Conservation (phyloP, 2,888 invertebrate genomes). For the Micropterix aruncella region DNA sequence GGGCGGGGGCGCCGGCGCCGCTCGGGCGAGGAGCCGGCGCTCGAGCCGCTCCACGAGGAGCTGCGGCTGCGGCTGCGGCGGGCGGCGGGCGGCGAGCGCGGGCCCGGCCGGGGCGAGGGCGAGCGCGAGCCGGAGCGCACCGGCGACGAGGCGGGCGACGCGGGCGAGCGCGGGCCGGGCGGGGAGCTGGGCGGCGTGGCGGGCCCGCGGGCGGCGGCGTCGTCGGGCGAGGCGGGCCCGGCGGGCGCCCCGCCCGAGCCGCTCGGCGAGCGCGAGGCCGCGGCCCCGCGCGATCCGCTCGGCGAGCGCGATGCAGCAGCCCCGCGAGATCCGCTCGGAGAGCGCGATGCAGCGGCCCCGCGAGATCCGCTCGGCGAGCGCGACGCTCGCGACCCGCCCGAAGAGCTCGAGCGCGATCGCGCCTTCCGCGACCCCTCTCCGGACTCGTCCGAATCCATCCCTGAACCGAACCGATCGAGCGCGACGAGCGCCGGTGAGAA, state of each 20-base stretch:
- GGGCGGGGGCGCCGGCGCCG: slow-evolving; percentile 26
- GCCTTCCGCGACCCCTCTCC: slow-evolving; percentile 32
- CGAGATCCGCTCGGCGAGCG: slow-evolving; percentile 20
- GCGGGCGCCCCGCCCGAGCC: background rate
- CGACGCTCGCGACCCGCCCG: slow-evolving; percentile 30
- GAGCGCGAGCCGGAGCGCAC: slow-evolving; percentile 4
- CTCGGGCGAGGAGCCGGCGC: slow-evolving; percentile 26
- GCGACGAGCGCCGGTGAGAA: no score
- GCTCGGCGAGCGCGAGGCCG: slow-evolving; percentile 16
- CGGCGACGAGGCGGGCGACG: slow-evolving; percentile 27
- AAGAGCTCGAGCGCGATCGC: slow-evolving; percentile 33
- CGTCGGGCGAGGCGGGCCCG: slow-evolving; percentile 22
- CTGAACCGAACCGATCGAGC: slow-evolving; percentile 17
- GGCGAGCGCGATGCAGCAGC: slow-evolving; percentile 23
- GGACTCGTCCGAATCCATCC: slow-evolving; percentile 49
- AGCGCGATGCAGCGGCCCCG: background rate
- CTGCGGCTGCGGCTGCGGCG: slow-evolving; percentile 16
- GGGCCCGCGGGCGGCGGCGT: background rate
- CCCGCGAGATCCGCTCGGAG: background rate
- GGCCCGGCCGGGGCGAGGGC: background rate
- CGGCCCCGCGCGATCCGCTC: slow-evolving; percentile 20
- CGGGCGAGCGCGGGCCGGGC: slow-evolving; percentile 28
- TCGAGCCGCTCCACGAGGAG: slow-evolving; percentile 32
- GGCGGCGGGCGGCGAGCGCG: background rate
- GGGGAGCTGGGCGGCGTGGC: slow-evolving; percentile 17